Conservation (phyloP, 1,140 invertebrate species). For the Tenebrio molitor region DNA sequence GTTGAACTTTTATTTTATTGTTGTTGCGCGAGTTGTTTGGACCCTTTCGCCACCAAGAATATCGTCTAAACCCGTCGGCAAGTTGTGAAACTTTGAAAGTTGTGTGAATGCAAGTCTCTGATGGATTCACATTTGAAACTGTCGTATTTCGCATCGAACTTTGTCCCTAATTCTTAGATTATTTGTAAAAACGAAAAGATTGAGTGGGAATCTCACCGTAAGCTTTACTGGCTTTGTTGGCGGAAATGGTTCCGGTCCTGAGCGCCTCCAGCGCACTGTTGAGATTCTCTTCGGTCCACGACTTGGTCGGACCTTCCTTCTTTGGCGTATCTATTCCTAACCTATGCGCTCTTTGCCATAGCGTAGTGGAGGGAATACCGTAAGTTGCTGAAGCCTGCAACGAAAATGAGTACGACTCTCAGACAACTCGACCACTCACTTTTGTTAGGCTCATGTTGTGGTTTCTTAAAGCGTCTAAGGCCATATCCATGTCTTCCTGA, state of each 20-base stretch:
- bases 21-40: no score
- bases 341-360: conserved; percentile 90
- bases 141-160: no score
- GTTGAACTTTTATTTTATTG: no score
- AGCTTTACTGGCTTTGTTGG: conserved; percentile 92
- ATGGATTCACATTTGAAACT: no score
- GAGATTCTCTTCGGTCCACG: conserved; percentile 88
- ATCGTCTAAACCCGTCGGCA: no score
- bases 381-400: conserved; percentile 80
- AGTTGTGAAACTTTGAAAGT: no score
- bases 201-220: conserved; percentile 72
- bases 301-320: conserved; percentile 88
- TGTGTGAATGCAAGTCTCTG: no score
- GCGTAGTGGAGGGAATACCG: conserved; percentile 89
- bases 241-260: conserved; percentile 85
- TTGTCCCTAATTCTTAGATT: no score
- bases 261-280: conserved; percentile 85
- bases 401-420: background rate
- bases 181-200: no score
- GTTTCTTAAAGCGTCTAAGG: conserved; percentile 85
- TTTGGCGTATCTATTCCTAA: conserved; percentile 91
- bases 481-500: conserved; percentile 89
- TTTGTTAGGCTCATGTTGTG: conserved; percentile 91
- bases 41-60: no score
- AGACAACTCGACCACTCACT: conserved; percentile 64